Conservation (phyloP, 2,797 vertebrate genomes). For the Scyliorhinus canicula region DNA sequence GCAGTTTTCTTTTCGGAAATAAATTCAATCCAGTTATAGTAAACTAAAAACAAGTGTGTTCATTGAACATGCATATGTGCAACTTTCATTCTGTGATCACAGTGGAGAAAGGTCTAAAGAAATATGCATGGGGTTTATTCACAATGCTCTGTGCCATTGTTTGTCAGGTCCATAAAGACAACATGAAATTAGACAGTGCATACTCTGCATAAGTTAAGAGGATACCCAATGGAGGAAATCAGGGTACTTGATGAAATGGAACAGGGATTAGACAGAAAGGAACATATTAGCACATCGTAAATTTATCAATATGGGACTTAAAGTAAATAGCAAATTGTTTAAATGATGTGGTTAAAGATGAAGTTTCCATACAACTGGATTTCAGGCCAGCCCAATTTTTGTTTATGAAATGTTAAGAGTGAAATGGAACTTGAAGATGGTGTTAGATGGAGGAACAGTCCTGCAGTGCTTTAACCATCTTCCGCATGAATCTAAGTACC, state of each 20-base stretch:
- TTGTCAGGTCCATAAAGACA: background rate
- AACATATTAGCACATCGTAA: background rate
- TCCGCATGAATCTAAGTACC: background rate
- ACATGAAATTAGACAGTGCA: background rate
- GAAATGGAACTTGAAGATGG: background rate
- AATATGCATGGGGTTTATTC: background rate
- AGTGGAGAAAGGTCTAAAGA: background rate
- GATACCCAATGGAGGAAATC: background rate
- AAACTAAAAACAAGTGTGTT: background rate
- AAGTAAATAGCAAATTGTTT: background rate
- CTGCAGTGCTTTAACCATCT: background rate
- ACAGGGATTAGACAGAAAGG: background rate
- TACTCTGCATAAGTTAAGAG: background rate
- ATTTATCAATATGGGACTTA: background rate
- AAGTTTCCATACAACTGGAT: conserved; percentile 28
- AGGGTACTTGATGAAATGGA: background rate
- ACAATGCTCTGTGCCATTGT: conserved; percentile 17
- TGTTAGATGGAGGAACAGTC: background rate
- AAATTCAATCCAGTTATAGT: background rate
- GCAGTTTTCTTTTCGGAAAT: background rate
- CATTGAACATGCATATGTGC: background rate
- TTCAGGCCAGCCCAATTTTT: background rate
- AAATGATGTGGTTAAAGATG: conserved; percentile 9
- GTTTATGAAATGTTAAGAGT: background rate
- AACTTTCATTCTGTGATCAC: background rate